Evolutionary conservation across 35 echinoderm and acorn worm genomes (phyloP), one percentile per base, ranked within the genome.

Genomic region (Eucidaris tribuloides): DNA sequence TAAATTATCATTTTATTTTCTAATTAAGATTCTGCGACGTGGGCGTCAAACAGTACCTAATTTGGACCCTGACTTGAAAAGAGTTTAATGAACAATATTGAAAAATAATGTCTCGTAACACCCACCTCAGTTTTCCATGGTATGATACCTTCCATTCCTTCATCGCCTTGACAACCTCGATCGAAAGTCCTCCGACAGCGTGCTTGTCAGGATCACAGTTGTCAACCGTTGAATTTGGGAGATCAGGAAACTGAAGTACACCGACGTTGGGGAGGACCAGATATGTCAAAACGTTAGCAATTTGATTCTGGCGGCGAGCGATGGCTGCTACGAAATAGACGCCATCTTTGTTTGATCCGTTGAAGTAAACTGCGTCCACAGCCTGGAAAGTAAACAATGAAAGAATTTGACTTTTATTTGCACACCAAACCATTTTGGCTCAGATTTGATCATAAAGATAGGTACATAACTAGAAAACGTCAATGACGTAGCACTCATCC

Each of bases 331-430:
- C 80, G 20, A 82, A 36, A 57, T 82, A 82, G 3, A 61, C 34
- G 42, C 80, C 80, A 82, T 82, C 56, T 82, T 82, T 61, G 39
- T 82, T 82, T 24, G 80, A 82, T 18, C 80, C 80, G 36, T 82
- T 82, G 57, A 82, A 82, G 35, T 82, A 82, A 2, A 82, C 80
- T 5, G 80, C 80, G 42, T 82, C 80, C n/a, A 82, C 80, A 63
- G 80, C 80, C 80, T 82, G 28, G n/a, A n/a, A n/a, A n/a, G n/a
- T n/a, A n/a, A n/a, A n/a, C n/a, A n/a, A n/a, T n/a, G n/a, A n/a
- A n/a, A n/a, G n/a, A n/a, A n/a, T n/a, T n/a, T n/a, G n/a, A n/a
- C n/a, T n/a, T n/a, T n/a, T n/a, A n/a, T n/a, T n/a, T n/a, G n/a
- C n/a, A n/a, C n/a, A n/a, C n/a, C n/a, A n/a, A n/a, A n/a, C n/a